A percentile compares a stretch with the other conserved stretches of the same genome.
These are phyloP conservation scores for Pasiphila rectangulata DNA, from an alignment of 2,888 invertebrate species.

Conservation along the genomic window DNA sequence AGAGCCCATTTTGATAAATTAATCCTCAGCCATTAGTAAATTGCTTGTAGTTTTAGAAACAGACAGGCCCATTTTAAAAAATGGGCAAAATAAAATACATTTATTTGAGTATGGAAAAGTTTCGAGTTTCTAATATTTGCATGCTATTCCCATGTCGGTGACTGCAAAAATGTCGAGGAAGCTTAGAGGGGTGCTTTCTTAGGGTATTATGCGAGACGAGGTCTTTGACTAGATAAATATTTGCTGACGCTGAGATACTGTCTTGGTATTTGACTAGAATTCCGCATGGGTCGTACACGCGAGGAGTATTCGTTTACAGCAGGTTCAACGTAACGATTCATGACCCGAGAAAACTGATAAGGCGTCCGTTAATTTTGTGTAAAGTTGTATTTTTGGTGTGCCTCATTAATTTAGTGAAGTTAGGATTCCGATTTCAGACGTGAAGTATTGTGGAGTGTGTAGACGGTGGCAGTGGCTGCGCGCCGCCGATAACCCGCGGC, in stretches of 20 bases:
- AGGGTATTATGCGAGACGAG: constrained; percentile 28
- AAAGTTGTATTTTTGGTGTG: constrained; percentile 7
- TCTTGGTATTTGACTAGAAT: constrained; percentile 28
- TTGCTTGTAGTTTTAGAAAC: constrained; percentile 19
- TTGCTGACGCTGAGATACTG: constrained; percentile 28
- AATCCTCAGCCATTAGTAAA: constrained; percentile 16
- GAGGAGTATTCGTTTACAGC: constrained; percentile 11
- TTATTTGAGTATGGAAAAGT: constrained; percentile 13
- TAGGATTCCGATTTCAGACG: constrained; percentile 19
- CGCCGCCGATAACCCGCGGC: constrained; percentile 41
- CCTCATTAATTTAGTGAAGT: constrained; percentile 6
- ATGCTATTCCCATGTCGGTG: constrained; percentile 19
- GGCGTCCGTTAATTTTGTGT: not conserved
- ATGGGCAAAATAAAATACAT: constrained; percentile 3
- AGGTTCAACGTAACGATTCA: constrained; percentile 13
- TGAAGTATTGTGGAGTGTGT: constrained; percentile 47
- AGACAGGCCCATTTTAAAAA: constrained; percentile 6
- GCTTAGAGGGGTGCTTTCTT: constrained; percentile 21
- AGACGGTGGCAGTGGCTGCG: constrained; percentile 36
- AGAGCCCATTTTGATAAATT: constrained; percentile 20
- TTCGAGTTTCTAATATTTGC: constrained; percentile 24
- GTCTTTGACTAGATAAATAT: constrained; percentile 35
- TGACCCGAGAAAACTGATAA: constrained; percentile 4
- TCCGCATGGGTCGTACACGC: constrained; percentile 13
- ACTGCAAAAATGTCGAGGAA: constrained; percentile 29